Evolutionary conservation across 2,888 invertebrate species (phyloP).

Genomic region (Malthinus seriepunctatus): DNA sequence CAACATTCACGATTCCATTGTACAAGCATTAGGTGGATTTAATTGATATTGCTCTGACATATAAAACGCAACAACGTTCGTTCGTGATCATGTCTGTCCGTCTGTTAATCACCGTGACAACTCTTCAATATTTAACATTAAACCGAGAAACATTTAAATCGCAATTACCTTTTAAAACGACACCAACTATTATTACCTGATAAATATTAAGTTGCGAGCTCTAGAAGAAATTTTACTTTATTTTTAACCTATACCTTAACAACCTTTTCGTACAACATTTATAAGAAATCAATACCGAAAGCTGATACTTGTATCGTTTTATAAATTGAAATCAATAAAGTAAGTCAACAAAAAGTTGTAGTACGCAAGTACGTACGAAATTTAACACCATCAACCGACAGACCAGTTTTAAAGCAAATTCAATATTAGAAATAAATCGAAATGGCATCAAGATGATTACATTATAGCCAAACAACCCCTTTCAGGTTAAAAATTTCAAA

Average conservation of each 20-base stretch:
- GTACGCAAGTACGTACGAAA: conserved; percentile 26
- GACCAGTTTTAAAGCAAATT: conserved; percentile 20
- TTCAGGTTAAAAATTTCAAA: too few species aligned
- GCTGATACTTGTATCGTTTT: conserved; percentile 30
- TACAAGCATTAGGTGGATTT: conserved; percentile 29
- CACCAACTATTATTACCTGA: conserved; percentile 1
- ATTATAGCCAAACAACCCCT: too few species aligned
- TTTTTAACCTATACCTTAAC: not conserved
- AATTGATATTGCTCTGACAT: conserved; percentile 35
- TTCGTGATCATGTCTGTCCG: conserved; percentile 31
- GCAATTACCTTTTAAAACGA: conserved; percentile 14
- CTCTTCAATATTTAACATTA: conserved; percentile 28
- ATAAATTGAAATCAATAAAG: conserved; percentile 32
- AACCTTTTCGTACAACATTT: not conserved
- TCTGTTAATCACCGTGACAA: conserved; percentile 31
- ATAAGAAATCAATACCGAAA: conserved; percentile 31
- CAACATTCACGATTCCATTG: conserved; percentile 33
- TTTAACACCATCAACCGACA: conserved; percentile 18
- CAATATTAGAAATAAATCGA: conserved; percentile 1
- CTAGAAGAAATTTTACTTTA: not conserved
- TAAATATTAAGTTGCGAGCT: not conserved
- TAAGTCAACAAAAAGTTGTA: conserved; percentile 32
- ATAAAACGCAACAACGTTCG: conserved; percentile 24
- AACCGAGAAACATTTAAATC: conserved; percentile 3
- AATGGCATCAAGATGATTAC: too few species aligned